Base-by-base conservation (phyloP, 2,797 vertebrate species). In the Epinephelus malabaricus region DNA sequence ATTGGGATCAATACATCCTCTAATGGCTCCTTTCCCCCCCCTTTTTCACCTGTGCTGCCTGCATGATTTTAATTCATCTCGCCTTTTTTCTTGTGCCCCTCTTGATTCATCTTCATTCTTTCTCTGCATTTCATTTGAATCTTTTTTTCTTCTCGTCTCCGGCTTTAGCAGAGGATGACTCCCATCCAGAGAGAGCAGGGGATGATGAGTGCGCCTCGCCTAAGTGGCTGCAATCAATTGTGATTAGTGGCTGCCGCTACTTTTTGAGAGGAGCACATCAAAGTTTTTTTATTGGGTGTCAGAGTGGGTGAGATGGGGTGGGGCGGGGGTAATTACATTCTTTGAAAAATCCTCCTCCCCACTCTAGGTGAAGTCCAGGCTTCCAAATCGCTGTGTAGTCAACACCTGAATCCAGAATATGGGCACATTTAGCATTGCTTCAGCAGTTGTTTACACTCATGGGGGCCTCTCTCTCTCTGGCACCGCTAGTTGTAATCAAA, bases 211-310 rank as follows among this genome's bases (percentile, higher is more conserved):
- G 81, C 50, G 79, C 95, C 95, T 93, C 93, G 93, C 85, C 95
- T 95, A 96, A 97, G 97, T 95, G 95, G 95, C 96, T 91, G 91
- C 96, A 96, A 97, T 97, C 96, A 96, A 96, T 97, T 95, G 95
- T 96, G 93, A 96, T 91, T 93, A 96, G 96, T 88, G 85, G 93
- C 93, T 85, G 95, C 94, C 45, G 92, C 92, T 84, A 75, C 92
- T 87, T 96, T 94, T 95, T 93, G 90, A 95, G 94, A 96, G 92
- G 92, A 94, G 91, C 94, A 94, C 91, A 92, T 95, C 95, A 95
- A 94, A 93, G 92, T 96, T 96, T 96, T 96, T 97, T 96, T 96
- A 96, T 94, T 93, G 94, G 94, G 94, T 92, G 92, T 92, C 89
- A 89, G 92, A 91, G 87, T 92, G 95, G 86, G 85, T 80, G 80